These are phyloP conservation scores for Neuroterus valhalla DNA, from an alignment of 1,140 invertebrate genomes.

Conservation along the genomic window DNA sequence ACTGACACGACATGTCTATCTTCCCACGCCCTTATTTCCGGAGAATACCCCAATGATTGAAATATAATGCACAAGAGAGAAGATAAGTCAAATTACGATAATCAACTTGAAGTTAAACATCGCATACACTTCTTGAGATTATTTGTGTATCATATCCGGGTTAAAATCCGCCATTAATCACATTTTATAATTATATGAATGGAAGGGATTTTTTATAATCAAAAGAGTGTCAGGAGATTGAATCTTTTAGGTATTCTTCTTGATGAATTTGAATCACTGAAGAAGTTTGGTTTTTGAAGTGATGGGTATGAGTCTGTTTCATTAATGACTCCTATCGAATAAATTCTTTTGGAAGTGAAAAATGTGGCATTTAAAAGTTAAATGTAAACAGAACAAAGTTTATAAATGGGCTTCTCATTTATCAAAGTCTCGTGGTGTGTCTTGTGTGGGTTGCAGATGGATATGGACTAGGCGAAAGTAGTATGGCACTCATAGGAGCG, in stretches of 20 bases:
- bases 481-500: slow-evolving; percentile 9
- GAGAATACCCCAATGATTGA: neutral
- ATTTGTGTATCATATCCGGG: no score
- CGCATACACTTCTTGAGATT: neutral
- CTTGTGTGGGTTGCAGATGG: slow-evolving; percentile 15
- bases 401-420: slow-evolving; percentile 25
- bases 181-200: no score
- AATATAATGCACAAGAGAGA: neutral
- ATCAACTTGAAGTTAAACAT: slow-evolving; percentile 11
- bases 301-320: neutral
- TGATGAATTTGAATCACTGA: neutral
- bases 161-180: no score
- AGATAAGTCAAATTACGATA: neutral
- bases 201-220: no score
- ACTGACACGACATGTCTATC: neutral
- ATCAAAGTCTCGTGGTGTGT: slow-evolving; percentile 1
- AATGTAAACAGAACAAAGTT: slow-evolving; percentile 27
- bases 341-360: slow-evolving; percentile 6
- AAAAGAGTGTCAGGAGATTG: no score
- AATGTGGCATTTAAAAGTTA: slow-evolving; percentile 23
- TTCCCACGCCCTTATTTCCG: slow-evolving; percentile 23
- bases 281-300: neutral
- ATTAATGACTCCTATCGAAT: neutral
- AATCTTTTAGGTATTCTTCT: no score
- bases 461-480: neutral